Evolutionary conservation across 2,888 invertebrate genomes (phyloP).

Genomic region (Seira ritae): DNA sequence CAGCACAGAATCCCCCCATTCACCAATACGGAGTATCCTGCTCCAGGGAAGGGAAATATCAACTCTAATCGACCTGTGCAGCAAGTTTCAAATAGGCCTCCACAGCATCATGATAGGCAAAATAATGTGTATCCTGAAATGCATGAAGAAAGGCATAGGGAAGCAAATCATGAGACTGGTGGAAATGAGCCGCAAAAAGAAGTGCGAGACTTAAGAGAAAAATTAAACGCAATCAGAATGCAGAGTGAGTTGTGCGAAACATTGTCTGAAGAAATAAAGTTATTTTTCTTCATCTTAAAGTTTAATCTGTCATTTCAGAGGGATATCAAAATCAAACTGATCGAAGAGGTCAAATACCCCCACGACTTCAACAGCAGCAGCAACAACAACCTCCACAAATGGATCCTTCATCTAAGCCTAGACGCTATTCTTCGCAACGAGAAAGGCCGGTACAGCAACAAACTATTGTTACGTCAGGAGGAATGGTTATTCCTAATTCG

Average conservation of each 20-base stretch:
- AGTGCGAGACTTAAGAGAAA: constrained; percentile 54
- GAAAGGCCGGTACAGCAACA: constrained; percentile 76
- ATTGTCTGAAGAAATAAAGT: background rate
- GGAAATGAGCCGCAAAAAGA: constrained; percentile 25
- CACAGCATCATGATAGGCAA: background rate
- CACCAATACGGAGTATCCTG: constrained; percentile 72
- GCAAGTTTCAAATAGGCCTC: background rate
- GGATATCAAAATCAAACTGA: constrained; percentile 55
- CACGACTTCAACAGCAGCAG: constrained; percentile 69
- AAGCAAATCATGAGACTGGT: background rate
- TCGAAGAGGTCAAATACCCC: constrained; percentile 67
- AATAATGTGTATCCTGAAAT: constrained; percentile 15
- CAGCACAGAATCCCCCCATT: constrained; percentile 64
- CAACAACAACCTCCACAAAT: constrained; percentile 75
- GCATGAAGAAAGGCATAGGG: constrained; percentile 21
- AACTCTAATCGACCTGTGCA: no score
- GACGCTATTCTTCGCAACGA: constrained; percentile 83
- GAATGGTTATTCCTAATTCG: constrained; percentile 42
- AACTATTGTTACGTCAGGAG: constrained; percentile 39
- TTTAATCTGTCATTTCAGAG: constrained; percentile 19
- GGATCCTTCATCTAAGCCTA: constrained; percentile 77
- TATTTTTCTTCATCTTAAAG: background rate
- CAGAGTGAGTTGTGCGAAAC: constrained; percentile 27
- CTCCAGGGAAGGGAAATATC: constrained; percentile 37
- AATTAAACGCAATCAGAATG: constrained; percentile 43